Evolutionary conservation across 2,797 vertebrate genomes (phyloP), one percentile per base, ranked within the genome.

Genomic region (Pangasius macronema): DNA sequence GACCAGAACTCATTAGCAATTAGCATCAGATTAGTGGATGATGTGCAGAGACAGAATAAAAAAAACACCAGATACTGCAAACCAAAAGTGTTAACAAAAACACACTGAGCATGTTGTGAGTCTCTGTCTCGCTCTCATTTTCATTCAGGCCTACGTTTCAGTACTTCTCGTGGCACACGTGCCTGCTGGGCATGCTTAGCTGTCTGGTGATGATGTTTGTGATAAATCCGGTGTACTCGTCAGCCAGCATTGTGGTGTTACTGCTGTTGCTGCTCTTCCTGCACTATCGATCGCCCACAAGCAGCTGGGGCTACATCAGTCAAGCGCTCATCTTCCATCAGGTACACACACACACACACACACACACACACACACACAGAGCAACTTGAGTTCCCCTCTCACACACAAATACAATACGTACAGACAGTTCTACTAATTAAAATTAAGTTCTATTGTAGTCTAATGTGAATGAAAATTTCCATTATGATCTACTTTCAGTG

Each of bases 271-370:
- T 97, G n/a, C 96, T 97, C 5, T 95, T 97, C 92, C 97, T 98
- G 87, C 97, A 98, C 27, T 97, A 96, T 67, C 94, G 97, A 59
- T 96, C 97, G 0, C 96, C 97, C 70, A 97, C 97, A 89, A 98
- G 97, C 93, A 97, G 97, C 92, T 98, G 97, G 97, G 97, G 97
- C 90, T 98, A 98, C 70, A 97, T 98, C 93, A 98, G 97, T 95
- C 97, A 98, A 93, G 97, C 97, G 39, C 95, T 98, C 91, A 98
- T 98, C 85, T 98, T 98, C 93, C 97, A 98, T 88, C 97, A 98
- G 97, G 97, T 97, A 88, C n/a, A 30, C 61, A 70, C 51, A 51
- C 59, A 67, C 18, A 20, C 14, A 33, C 30, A 10, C 51, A 57
- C 53, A 18, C 5, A 42, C 42, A 42, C 42, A 61, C 59, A 24